These are phyloP conservation scores for Mustelus asterias DNA, from an alignment of 2,113 vertebrate genomes.

Conservation along the genomic window DNA sequence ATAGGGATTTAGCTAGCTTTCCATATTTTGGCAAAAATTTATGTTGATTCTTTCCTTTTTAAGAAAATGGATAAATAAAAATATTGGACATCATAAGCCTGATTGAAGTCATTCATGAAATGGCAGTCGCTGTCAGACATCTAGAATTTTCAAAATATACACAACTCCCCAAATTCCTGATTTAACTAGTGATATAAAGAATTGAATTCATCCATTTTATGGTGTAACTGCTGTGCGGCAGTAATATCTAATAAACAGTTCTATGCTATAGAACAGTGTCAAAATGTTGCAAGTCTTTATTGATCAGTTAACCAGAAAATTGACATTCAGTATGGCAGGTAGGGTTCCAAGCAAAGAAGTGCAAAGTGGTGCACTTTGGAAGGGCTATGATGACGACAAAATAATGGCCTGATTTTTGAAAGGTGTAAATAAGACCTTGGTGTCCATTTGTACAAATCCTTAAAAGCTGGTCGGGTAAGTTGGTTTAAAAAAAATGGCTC, in stretches of 20 bases:
- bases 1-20: neutral
- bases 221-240: neutral
- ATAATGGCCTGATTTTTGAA: neutral
- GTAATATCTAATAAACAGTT: neutral
- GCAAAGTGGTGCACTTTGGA: neutral
- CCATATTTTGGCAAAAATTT: neutral
- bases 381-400: too few relatives aligned
- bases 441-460: neutral
- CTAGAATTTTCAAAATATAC: neutral
- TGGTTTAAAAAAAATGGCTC: slow-evolving; percentile 52
- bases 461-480: slow-evolving; percentile 49
- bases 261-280: neutral
- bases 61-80: slow-evolving; percentile 1
- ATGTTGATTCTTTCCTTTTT: neutral
- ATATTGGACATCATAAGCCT: neutral
- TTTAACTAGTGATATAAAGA: neutral
- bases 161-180: neutral
- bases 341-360: neutral
- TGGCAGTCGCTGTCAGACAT: neutral
- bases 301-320: neutral
- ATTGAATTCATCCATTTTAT: neutral
- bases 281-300: neutral
- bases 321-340: neutral
- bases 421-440: neutral
- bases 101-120: neutral